Conservation (phyloP, 2,888 invertebrate genomes). For the Itoplectis maculator region DNA sequence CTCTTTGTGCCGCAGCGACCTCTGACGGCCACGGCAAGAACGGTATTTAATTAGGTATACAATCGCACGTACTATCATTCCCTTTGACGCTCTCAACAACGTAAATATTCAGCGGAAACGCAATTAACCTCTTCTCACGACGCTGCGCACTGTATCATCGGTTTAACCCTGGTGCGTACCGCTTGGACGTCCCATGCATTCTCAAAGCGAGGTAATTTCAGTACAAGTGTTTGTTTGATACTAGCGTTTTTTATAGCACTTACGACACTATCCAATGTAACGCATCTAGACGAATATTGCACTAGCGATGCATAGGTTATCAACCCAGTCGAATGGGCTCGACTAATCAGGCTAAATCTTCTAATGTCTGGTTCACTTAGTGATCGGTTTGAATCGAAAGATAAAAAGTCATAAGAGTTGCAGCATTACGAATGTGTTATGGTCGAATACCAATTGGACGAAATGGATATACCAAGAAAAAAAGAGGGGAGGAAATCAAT, state of each 20-base stretch:
- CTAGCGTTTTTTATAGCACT: background rate
- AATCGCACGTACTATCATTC: constrained; percentile 30
- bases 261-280: background rate
- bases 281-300: background rate
- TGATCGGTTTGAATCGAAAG: no score
- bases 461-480: constrained; percentile 50
- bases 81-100: constrained; percentile 27
- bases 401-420: constrained; percentile 54
- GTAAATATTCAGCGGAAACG: constrained; percentile 47
- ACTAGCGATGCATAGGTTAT: background rate
- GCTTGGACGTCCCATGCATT: background rate
- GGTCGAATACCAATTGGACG: constrained; percentile 40
- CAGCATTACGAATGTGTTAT: constrained; percentile 44
- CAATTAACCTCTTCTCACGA: constrained; percentile 30
- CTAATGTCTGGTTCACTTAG: no score
- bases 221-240: background rate
- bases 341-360: no score
- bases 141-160: background rate
- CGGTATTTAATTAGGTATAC: constrained; percentile 46
- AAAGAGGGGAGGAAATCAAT: constrained; percentile 39
- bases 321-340: background rate
- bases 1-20: constrained; percentile 20
- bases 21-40: constrained; percentile 19
- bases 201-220: background rate
- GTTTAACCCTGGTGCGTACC: background rate